Base-by-base conservation (phyloP, 1,140 invertebrate species). In the Drosophila obscura region DNA sequence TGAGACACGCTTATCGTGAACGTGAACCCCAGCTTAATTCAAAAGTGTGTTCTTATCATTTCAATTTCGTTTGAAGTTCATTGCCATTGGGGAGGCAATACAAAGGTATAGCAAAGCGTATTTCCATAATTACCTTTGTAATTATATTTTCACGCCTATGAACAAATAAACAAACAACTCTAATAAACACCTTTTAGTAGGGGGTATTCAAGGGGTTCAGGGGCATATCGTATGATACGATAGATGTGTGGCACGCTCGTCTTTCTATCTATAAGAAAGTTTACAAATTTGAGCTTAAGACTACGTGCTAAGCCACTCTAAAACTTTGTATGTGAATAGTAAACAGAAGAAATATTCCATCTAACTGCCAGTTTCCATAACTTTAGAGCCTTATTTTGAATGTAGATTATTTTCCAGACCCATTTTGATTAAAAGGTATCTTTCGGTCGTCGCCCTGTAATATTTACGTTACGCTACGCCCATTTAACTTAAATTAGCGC, bases 121-220 rank as follows among this genome's bases (percentile, higher is more conserved):
- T 44, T 72, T 65, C 65, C 22, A 49, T 56, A 78, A 68, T 59
- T 67, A 51, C 41, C 59, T 15, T 68, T 44, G n/a, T 35, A 55
- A 74, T 79, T 79, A 65, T 49, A 44, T 69, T 80, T 77, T 80
- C 61, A 74, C 72, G 62, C 72, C 71, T 31, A 19, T 57, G 45
- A 50, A 26, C 64, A 68, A 69, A 69, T 50, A 69, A 16, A 65
- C 35, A 69, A 69, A 69, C 57, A 26, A 9, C 51, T 16, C 6
- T 19, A 11, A 31, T 16, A 57, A 56, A 52, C 43, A 66, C 61
- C 61, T 51, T 52, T 63, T 28, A 26, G 51, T 31, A 24, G 45
- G 11, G 46, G 41, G 31, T 49, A 68, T 26, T 28, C 4, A 9
- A 13, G 11, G 5, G 13, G 8, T 19, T 66, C 5, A 0, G 24